phyloP scores from a whole-genome alignment of 2,888 invertebrate genomes.

The Pseudolycoriella hygida region DNA sequence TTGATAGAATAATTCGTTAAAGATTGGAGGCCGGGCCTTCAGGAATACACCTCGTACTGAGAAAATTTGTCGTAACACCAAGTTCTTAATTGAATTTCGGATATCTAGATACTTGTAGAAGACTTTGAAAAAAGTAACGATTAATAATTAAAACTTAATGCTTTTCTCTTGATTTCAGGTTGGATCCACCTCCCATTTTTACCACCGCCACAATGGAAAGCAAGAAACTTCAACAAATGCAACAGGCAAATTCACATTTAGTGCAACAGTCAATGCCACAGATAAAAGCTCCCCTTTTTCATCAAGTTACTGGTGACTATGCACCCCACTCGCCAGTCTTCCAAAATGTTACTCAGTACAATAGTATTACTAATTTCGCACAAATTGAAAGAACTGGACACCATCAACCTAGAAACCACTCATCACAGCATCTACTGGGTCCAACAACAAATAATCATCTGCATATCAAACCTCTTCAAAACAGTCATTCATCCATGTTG shows the following conservation, averaged over 20 bases:
- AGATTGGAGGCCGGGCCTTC: too few relatives aligned
- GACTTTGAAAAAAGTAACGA: too few relatives aligned
- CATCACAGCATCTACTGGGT: constrained; percentile 22
- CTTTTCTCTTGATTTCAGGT: constrained; percentile 33
- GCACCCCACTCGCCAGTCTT: constrained; percentile 3
- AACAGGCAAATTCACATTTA: constrained; percentile 24
- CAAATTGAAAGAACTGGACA: constrained; percentile 13
- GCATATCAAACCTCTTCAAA: constrained; percentile 4
- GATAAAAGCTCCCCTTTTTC: constrained; percentile 9
- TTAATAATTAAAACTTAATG: too few relatives aligned
- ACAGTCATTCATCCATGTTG: constrained; percentile 3
- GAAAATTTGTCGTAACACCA: too few relatives aligned
- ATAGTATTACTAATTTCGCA: constrained; percentile 2
- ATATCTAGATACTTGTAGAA: too few relatives aligned
- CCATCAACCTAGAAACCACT: constrained; percentile 36
- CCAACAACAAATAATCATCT: constrained; percentile 10
- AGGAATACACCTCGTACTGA: too few relatives aligned
- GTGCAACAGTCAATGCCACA: constrained; percentile 30
- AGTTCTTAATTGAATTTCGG: constrained; percentile 6
- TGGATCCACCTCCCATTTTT: constrained; percentile 51
- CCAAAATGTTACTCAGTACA: constrained; percentile 4
- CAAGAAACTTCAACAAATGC: constrained; percentile 36
- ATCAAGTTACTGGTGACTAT: constrained; percentile 1
- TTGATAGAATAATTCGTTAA: too few relatives aligned
- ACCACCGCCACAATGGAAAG: constrained; percentile 45